Evolutionary conservation across 2,888 invertebrate species (phyloP).

Genomic region (Ophonus ardosiacus): DNA sequence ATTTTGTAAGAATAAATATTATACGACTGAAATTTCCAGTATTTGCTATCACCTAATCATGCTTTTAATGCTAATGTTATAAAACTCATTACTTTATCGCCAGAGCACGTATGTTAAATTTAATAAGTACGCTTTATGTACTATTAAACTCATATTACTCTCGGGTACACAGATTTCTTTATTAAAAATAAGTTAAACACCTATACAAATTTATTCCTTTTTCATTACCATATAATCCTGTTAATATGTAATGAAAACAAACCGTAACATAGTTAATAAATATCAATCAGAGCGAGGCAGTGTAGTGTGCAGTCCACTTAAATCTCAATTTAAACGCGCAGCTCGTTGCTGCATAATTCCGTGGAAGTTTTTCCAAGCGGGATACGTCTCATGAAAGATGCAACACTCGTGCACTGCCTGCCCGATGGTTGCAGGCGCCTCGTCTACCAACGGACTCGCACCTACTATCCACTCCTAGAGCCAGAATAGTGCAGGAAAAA

Average conservation of each 20-base stretch:
- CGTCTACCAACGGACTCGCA: neutral
- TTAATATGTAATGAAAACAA: neutral
- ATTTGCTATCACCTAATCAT: no score
- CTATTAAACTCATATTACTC: no score
- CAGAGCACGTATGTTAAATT: no score
- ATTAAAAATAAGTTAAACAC: neutral
- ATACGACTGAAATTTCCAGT: no score
- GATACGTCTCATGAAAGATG: slow-evolving; percentile 40
- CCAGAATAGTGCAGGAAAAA: neutral
- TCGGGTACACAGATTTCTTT: no score
- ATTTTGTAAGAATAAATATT: no score
- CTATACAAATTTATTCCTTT: neutral
- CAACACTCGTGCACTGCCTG: slow-evolving; percentile 8
- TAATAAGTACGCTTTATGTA: no score
- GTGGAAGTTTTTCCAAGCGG: slow-evolving; percentile 30
- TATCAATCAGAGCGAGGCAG: neutral
- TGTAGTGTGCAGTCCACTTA: neutral
- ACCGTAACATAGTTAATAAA: neutral
- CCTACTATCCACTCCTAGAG: neutral
- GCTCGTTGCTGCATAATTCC: slow-evolving; percentile 33
- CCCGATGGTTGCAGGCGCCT: neutral
- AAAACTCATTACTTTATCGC: no score
- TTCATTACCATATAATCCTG: neutral
- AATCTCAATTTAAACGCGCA: slow-evolving; percentile 22
- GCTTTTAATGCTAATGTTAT: no score